phyloP scores from a whole-genome alignment of 2,797 vertebrate genomes.

The Enoplosus armatus region DNA sequence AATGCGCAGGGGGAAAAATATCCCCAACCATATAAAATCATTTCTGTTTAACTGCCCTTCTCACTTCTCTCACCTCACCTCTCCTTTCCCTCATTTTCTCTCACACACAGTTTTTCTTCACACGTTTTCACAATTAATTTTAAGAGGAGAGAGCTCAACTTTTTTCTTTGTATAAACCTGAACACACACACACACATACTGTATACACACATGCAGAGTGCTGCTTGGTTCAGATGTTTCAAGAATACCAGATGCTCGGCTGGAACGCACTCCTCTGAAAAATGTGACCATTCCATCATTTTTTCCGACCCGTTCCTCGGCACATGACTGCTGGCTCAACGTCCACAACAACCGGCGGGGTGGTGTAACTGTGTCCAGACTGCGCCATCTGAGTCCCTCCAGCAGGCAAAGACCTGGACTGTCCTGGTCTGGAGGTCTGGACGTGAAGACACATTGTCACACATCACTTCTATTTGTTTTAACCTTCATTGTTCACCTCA shows the following conservation, averaged over 20 bases:
- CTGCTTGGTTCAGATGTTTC: slow-evolving; percentile 60
- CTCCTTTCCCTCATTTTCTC: not conserved
- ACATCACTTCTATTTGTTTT: not conserved
- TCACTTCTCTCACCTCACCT: slow-evolving; percentile 21
- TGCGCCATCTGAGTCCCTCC: slow-evolving; percentile 34
- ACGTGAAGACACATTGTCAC: not conserved
- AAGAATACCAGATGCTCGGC: slow-evolving; percentile 78
- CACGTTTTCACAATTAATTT: slow-evolving; percentile 16
- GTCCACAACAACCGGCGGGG: slow-evolving; percentile 58
- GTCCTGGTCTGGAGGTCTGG: not conserved
- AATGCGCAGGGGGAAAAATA: slow-evolving; percentile 46
- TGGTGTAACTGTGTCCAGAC: slow-evolving; percentile 46
- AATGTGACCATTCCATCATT: slow-evolving; percentile 69
- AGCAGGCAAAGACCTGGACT: not conserved
- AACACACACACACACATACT: slow-evolving; percentile 16
- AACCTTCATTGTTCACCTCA: not conserved
- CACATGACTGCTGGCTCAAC: slow-evolving; percentile 56
- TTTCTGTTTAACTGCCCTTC: slow-evolving; percentile 26
- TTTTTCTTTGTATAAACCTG: slow-evolving; percentile 12
- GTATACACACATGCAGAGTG: slow-evolving; percentile 8
- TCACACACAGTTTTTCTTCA: not conserved
- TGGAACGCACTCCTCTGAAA: slow-evolving; percentile 53
- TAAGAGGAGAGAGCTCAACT: not conserved
- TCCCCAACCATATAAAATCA: slow-evolving; percentile 34
- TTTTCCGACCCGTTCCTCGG: slow-evolving; percentile 68